Evolutionary conservation across 2,113 vertebrate genomes (phyloP).

Genomic region (Antidorcas marsupialis): DNA sequence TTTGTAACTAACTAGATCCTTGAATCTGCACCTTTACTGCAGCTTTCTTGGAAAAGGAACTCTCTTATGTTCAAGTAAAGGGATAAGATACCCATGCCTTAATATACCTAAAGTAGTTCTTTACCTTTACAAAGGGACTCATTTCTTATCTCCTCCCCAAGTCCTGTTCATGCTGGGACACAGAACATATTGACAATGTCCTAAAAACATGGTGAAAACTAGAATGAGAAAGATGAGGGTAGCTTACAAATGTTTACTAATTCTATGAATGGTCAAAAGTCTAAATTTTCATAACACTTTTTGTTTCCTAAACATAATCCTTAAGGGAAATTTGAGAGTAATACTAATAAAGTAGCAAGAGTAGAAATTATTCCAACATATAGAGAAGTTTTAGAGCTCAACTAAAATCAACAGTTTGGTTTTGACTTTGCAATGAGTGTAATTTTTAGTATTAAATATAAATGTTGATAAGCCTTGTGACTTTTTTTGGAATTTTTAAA

Average conservation of each 20-base stretch:
- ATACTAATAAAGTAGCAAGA: neutral
- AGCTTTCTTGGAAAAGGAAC: neutral
- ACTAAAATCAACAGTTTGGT: conserved; percentile 1
- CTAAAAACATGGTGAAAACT: neutral
- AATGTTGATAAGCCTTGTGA: neutral
- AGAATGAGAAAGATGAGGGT: neutral
- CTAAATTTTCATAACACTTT: neutral
- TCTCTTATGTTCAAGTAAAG: neutral
- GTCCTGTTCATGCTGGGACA: neutral
- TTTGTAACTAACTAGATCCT: neutral
- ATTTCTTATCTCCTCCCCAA: neutral
- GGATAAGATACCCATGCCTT: neutral
- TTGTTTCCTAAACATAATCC: neutral
- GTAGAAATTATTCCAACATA: neutral
- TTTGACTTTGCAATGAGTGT: conserved; percentile 9
- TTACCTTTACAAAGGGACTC: neutral
- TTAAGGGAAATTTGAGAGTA: neutral
- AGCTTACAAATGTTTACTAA: neutral
- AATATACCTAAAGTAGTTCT: neutral
- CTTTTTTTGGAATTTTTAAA: neutral
- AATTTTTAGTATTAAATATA: conserved; percentile 28
- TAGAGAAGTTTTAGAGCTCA: neutral
- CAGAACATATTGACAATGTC: neutral
- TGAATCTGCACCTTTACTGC: neutral
- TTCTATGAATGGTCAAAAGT: neutral